phyloP scores from a whole-genome alignment of 2,888 invertebrate species.

The Drosophila kanekoi region DNA sequence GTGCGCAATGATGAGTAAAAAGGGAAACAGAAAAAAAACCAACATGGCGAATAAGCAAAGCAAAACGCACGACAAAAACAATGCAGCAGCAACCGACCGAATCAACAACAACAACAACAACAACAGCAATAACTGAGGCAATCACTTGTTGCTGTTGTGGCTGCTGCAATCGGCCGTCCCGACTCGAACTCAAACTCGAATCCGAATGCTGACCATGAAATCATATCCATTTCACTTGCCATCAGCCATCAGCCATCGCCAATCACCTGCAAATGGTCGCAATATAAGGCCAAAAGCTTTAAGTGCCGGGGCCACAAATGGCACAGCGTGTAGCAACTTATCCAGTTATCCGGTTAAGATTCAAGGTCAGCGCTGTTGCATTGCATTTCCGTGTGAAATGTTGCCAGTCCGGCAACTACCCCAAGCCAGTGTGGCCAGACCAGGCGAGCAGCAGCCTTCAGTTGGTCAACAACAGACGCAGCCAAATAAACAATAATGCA shows the following conservation, averaged over 20 bases:
- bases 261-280: constrained; percentile 42
- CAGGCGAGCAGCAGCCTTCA: constrained; percentile 12
- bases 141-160: constrained; percentile 35
- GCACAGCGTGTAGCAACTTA: constrained; percentile 20
- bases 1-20: constrained; percentile 60
- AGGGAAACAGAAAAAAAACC: constrained; percentile 23
- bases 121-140: constrained; percentile 34
- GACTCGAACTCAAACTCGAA: constrained; percentile 16
- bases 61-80: constrained; percentile 36
- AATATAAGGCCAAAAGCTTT: constrained; percentile 29
- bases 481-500: constrained; percentile 34
- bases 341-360: constrained; percentile 65
- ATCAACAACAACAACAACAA: constrained; percentile 13
- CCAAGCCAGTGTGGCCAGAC: not conserved
- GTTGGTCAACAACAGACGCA: constrained; percentile 8
- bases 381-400: constrained; percentile 77
- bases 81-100: constrained; percentile 26
- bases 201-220: constrained; percentile 69
- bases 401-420: constrained; percentile 51
- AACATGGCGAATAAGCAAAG: constrained; percentile 26
- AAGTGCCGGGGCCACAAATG: constrained; percentile 17
- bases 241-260: constrained; percentile 49
- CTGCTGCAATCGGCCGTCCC: constrained; percentile 32
- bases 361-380: constrained; percentile 65
- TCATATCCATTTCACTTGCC: constrained; percentile 75